Conservation (phyloP, 2,113 vertebrate genomes). For the Strigops habroptila region DNA sequence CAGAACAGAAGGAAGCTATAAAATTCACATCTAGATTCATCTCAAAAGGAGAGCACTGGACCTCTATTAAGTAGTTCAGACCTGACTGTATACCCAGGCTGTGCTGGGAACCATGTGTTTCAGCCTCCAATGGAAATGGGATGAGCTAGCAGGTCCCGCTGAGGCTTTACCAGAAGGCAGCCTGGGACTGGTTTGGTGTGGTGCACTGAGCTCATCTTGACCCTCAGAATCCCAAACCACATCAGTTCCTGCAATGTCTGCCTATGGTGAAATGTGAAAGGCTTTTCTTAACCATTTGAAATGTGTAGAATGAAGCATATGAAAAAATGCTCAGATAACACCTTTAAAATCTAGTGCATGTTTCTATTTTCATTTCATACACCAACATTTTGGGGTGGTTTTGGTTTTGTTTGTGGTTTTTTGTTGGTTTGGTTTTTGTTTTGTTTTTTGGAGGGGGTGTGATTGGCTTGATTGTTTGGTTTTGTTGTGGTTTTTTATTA, state of each 20-base stretch:
- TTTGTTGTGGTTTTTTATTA: not conserved
- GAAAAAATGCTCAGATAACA: not conserved
- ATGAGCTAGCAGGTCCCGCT: not conserved
- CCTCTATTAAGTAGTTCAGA: not conserved
- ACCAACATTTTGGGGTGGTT: not conserved
- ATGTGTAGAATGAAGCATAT: not conserved
- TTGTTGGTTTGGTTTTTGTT: not conserved
- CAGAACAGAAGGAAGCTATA: not conserved
- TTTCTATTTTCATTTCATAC: not conserved
- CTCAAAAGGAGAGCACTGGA: not conserved
- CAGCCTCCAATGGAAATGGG: not conserved
- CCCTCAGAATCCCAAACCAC: not conserved
- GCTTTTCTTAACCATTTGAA: not conserved
- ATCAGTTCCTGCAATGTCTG: not conserved
- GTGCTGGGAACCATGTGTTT: not conserved
- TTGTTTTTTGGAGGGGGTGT: not conserved
- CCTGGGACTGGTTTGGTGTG: not conserved
- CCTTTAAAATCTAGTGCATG: not conserved
- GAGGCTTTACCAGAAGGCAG: not conserved
- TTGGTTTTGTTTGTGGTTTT: not conserved
- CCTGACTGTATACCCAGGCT: not conserved
- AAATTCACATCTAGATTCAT: not conserved
- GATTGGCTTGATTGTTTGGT: not conserved
- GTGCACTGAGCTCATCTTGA: not conserved
- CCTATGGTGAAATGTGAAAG: not conserved